Conservation (phyloP, 1,140 invertebrate species). For the Phocides pigmalion region DNA sequence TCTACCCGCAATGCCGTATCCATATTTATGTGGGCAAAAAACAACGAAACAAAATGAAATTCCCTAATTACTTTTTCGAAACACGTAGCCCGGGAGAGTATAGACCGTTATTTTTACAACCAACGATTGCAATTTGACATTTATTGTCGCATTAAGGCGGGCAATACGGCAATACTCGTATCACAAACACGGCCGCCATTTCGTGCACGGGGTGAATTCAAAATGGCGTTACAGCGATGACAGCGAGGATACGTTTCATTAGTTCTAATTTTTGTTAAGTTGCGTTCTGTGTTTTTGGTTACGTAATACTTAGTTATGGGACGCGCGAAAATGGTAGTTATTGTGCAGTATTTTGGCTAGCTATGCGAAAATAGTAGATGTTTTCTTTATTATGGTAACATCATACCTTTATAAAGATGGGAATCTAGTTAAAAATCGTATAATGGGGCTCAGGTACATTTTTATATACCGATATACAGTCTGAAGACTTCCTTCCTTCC, state of each 20-base stretch:
- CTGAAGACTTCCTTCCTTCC: too few species aligned
- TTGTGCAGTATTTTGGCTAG: too few species aligned
- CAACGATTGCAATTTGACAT: conserved; percentile 74
- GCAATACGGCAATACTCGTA: conserved; percentile 52
- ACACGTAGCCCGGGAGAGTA: conserved; percentile 58
- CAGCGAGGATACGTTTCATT: conserved; percentile 32
- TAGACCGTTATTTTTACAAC: conserved; percentile 72
- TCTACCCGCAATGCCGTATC: conserved; percentile 20
- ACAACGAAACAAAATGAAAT: conserved; percentile 46
- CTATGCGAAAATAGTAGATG: too few species aligned
- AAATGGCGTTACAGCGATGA: conserved; percentile 53
- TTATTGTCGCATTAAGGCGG: conserved; percentile 69
- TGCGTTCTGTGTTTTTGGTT: conserved; percentile 28
- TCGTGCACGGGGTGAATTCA: conserved; percentile 63
- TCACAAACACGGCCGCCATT: conserved; percentile 62
- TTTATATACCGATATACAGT: too few species aligned
- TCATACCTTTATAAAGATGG: too few species aligned
- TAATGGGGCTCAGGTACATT: too few species aligned
- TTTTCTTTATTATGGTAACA: too few species aligned
- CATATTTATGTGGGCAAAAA: conserved; percentile 46
- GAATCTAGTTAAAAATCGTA: too few species aligned
- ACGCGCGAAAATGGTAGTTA: not conserved
- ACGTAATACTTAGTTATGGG: not conserved
- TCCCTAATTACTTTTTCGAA: conserved; percentile 66
- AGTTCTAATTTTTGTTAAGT: conserved; percentile 38